phyloP scores from a whole-genome alignment of 2,888 invertebrate genomes.

The Rhyacophila evoluta region DNA sequence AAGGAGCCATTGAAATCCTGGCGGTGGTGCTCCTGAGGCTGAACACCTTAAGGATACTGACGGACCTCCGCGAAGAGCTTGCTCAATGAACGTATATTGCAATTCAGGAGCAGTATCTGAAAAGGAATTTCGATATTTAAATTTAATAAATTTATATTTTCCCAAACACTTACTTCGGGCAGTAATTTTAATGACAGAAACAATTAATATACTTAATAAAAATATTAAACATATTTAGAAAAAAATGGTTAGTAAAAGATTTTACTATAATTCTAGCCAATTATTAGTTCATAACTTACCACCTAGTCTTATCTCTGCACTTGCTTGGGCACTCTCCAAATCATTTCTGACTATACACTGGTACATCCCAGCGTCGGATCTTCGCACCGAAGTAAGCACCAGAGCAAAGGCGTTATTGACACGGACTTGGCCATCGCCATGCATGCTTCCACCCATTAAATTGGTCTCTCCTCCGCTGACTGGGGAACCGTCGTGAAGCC shows the following conservation, averaged over 20 bases:
- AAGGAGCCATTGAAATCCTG: slow-evolving; percentile 83
- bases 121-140: too few relatives aligned
- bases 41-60: slow-evolving; percentile 86
- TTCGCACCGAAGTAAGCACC: slow-evolving; percentile 71
- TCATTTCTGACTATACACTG: slow-evolving; percentile 88
- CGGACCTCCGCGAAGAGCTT: slow-evolving; percentile 75
- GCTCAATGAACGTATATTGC: slow-evolving; percentile 88
- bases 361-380: slow-evolving; percentile 88
- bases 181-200: too few relatives aligned
- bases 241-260: too few relatives aligned
- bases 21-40: slow-evolving; percentile 89
- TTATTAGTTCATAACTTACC: too few relatives aligned
- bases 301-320: slow-evolving; percentile 82
- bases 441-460: background rate
- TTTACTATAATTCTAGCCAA: too few relatives aligned
- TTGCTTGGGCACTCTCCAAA: slow-evolving; percentile 83
- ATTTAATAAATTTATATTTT: too few relatives aligned
- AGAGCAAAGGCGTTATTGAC: slow-evolving; percentile 60
- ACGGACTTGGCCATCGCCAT: slow-evolving; percentile 60
- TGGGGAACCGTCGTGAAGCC: slow-evolving; percentile 80
- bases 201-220: too few relatives aligned
- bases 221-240: too few relatives aligned
- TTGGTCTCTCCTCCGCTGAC: slow-evolving; percentile 61
- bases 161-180: too few relatives aligned
- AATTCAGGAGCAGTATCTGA: slow-evolving; percentile 86